phyloP scores from a whole-genome alignment of 2,797 vertebrate genomes.

The Argya squamiceps region DNA sequence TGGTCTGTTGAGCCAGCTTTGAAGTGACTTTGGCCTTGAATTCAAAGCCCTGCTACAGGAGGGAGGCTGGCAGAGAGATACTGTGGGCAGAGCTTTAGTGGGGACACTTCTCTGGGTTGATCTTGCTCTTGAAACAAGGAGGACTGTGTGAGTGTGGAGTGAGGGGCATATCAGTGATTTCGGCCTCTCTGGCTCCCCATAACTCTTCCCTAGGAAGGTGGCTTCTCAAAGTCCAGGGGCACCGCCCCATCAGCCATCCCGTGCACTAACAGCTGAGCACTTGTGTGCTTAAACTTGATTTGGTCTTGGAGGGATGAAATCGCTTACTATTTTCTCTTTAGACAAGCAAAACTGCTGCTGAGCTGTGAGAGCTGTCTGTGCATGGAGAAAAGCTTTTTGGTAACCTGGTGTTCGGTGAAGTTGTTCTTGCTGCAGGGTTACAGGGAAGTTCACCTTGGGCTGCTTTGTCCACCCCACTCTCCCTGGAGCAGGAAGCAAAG shows the following conservation, averaged over 20 bases:
- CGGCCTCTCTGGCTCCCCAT: background rate
- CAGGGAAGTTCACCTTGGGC: background rate
- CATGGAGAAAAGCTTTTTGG: fast-evolving
- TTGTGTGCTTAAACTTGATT: background rate
- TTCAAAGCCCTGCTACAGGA: fast-evolving
- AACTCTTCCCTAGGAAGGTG: background rate
- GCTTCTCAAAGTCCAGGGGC: fast-evolving
- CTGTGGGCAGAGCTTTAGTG: background rate
- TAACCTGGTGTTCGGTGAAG: fast-evolving
- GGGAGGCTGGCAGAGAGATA: background rate
- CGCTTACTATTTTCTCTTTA: background rate
- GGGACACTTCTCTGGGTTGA: background rate
- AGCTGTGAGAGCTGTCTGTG: background rate
- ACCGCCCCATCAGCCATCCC: background rate
- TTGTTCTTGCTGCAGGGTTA: background rate
- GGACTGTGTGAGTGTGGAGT: background rate
- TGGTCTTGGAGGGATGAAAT: background rate
- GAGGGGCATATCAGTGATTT: background rate
- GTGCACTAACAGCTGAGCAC: fast-evolving
- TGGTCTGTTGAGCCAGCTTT: background rate
- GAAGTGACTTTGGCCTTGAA: background rate
- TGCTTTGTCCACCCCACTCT: fast-evolving
- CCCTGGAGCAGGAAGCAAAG: background rate
- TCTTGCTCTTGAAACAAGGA: background rate
- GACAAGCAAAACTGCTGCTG: background rate